Conservation (phyloP, 2,797 vertebrate genomes). For the Phataginus tetradactyla region DNA sequence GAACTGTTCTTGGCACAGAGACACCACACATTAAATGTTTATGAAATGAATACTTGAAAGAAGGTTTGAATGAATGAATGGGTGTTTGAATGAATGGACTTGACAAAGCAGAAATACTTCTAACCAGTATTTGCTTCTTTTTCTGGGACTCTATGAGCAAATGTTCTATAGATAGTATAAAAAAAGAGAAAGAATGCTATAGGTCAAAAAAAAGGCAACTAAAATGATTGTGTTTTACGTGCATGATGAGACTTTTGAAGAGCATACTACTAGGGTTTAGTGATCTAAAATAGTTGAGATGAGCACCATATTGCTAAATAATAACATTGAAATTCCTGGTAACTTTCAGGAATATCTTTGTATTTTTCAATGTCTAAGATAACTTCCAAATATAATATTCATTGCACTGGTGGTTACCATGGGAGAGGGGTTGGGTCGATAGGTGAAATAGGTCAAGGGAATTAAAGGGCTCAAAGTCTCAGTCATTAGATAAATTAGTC, state of each 20-base stretch:
- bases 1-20: not conserved
- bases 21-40: not conserved
- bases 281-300: not conserved
- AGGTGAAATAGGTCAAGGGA: too few species aligned
- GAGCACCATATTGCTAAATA: not conserved
- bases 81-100: not conserved
- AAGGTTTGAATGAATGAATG: not conserved
- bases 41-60: not conserved
- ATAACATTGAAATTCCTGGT: not conserved
- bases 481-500: too few species aligned
- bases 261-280: not conserved
- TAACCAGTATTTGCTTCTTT: not conserved
- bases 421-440: too few species aligned
- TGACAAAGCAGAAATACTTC: not conserved
- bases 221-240: not conserved
- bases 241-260: not conserved
- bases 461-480: too few species aligned
- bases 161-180: not conserved
- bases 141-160: not conserved
- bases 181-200: not conserved
- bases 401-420: not conserved
- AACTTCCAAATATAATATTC: not conserved
- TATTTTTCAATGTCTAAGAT: not conserved
- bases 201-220: not conserved
- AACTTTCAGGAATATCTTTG: not conserved